phyloP scores from a whole-genome alignment of 1,140 invertebrate species.

The Gryllus bimaculatus region DNA sequence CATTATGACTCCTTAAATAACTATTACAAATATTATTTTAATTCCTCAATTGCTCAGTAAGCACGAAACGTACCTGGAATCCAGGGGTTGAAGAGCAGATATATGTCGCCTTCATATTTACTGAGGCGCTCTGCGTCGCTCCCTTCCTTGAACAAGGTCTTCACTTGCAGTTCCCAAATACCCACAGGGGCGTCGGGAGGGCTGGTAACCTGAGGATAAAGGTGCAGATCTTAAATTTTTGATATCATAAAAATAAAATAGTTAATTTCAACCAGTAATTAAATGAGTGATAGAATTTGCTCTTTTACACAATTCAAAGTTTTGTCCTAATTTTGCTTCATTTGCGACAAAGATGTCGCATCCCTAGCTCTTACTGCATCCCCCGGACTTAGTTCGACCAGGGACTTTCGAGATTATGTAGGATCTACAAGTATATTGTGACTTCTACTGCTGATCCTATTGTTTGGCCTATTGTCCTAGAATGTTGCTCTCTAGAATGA shows the following conservation, averaged over 20 bases:
- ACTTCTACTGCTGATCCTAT: too few species aligned
- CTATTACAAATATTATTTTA: background rate
- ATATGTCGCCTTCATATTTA: slow-evolving; percentile 34
- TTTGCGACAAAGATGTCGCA: too few species aligned
- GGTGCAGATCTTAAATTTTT: background rate
- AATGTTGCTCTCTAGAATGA: too few species aligned
- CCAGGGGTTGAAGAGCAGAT: slow-evolving; percentile 46
- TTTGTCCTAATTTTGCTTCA: background rate
- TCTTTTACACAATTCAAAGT: too few species aligned
- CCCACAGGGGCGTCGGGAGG: slow-evolving; percentile 20
- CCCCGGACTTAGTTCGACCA: too few species aligned
- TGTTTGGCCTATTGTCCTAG: too few species aligned
- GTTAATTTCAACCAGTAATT: background rate
- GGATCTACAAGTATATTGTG: too few species aligned
- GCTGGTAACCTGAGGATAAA: slow-evolving; percentile 8
- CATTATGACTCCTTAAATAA: background rate
- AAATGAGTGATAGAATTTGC: background rate
- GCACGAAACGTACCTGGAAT: slow-evolving; percentile 33
- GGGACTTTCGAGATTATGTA: too few species aligned
- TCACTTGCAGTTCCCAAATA: slow-evolving; percentile 16
- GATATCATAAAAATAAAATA: background rate
- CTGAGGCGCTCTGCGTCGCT: slow-evolving; percentile 16
- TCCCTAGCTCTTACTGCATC: too few species aligned
- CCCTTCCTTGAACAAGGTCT: slow-evolving; percentile 12
- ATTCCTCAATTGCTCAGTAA: background rate